These are phyloP conservation scores for Eulemur mongoz DNA, from an alignment of 2,797 vertebrate genomes.

Conservation along the genomic window DNA sequence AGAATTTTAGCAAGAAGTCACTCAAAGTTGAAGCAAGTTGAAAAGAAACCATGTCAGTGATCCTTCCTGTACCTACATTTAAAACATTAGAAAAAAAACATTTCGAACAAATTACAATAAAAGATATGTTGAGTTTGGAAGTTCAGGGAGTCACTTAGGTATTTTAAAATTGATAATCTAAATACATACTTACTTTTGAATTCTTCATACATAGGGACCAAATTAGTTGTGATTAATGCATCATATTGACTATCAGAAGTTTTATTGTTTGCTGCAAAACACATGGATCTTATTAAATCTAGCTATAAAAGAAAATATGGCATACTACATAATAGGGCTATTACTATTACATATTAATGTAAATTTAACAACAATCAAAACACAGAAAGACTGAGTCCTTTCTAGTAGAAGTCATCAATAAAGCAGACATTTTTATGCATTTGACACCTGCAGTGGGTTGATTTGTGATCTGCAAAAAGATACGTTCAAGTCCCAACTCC, in stretches of 20 bases:
- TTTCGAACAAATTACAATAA: not conserved
- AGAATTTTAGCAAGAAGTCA: conserved; percentile 8
- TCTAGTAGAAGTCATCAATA: not conserved
- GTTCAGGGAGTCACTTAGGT: not conserved
- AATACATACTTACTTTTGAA: conserved; percentile 90
- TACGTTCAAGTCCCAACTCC: not conserved
- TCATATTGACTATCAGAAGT: conserved; percentile 83
- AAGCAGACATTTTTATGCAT: not conserved
- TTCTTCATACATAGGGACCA: conserved; percentile 92
- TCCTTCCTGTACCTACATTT: not conserved
- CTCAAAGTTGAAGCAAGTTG: not conserved
- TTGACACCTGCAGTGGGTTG: not conserved
- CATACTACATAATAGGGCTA: not conserved
- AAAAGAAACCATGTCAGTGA: not conserved
- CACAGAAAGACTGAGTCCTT: not conserved
- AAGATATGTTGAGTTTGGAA: not conserved
- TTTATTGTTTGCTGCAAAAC: conserved; percentile 79
- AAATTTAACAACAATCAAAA: not conserved
- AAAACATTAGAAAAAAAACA: conserved; percentile 41
- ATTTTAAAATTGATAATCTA: conserved; percentile 31
- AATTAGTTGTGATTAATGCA: conserved; percentile 94
- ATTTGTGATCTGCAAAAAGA: not conserved
- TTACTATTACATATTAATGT: not conserved
- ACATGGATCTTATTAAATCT: conserved; percentile 39
- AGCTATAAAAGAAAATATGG: not conserved